These are phyloP conservation scores for Somateria mollissima DNA, from an alignment of 2,797 vertebrate genomes.

Conservation along the genomic window DNA sequence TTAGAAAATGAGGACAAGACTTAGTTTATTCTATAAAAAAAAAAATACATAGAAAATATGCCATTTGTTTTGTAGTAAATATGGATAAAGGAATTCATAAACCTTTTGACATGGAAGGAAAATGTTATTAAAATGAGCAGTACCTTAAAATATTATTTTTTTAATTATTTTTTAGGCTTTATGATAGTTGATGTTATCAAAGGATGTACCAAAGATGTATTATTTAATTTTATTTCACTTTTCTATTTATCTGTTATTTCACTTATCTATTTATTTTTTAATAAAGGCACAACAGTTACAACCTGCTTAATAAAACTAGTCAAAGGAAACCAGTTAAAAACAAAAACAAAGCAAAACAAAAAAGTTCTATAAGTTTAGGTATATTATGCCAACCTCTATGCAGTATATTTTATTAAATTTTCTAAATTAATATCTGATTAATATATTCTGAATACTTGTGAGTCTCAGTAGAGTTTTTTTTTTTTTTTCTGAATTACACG, in stretches of 20 bases:
- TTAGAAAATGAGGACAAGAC: slow-evolving; percentile 3
- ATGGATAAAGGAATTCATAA: background rate
- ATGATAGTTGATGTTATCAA: background rate
- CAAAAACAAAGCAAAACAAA: background rate
- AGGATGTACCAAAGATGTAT: background rate
- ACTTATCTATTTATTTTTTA: background rate
- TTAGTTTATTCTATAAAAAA: background rate
- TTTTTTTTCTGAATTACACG: background rate
- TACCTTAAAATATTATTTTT: background rate
- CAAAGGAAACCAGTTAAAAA: background rate
- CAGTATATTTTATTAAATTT: background rate
- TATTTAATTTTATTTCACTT: background rate
- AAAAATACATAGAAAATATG: background rate
- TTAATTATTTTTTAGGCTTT: background rate
- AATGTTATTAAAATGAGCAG: background rate
- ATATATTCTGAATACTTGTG: background rate
- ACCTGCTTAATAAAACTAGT: background rate
- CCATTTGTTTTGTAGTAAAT: background rate
- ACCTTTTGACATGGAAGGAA: background rate
- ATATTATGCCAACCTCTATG: background rate
- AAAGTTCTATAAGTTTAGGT: background rate
- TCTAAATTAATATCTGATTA: background rate
- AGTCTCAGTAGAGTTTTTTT: background rate
- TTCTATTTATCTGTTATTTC: background rate
- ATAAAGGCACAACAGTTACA: background rate